Evolutionary conservation across 2,797 vertebrate genomes (phyloP), one percentile per base, ranked within the genome.

Genomic region (Australoheros facetus): DNA sequence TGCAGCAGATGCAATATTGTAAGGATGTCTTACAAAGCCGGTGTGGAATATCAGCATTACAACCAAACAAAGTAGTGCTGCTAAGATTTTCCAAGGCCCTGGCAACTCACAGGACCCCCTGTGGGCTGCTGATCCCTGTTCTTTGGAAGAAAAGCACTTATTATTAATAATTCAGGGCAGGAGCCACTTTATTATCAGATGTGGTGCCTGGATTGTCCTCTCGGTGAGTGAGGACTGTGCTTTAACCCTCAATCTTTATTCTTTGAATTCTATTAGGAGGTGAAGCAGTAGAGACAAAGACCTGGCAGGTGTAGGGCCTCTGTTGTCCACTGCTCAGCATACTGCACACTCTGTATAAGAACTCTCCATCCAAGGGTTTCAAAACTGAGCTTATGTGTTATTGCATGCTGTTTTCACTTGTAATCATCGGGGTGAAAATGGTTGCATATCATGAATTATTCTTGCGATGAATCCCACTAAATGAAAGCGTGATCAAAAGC

Each of bases 141-240:
- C 87, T 88, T 86, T 80, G 73, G 78, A 88, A 87, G 84, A 82
- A 88, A 85, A 89, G 75, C 81, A 78, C 77, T 91, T 84, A 86
- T 84, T 87, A 89, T 92, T 84, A 93, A 92, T 93, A 92, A 91
- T 94, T 93, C 90, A 94, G 62, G 78, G 62, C 78, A 45, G 56
- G 72, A 87, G 77, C 34, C 75, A 70, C 87, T 89, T 91, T 87
- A 90, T 89, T 82, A 87, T 86, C 81, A 77, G 82, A 86, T 59
- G 73, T 69, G 58, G 39, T 39, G 72, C 77, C 87, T 76, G 26
- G 62, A 51, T 69, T 81, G 73, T 90, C 84, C 71, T 87, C 84
- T 71, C 57, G 32, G 75, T 23, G 6, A 83, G 81, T 7, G 73
- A 80, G 74, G 85, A 39, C 64, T 10, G 1, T n/a, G 30, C 62